A percentile compares a stretch with the other conserved stretches of the same genome.
phyloP scores from a whole-genome alignment of 2,113 vertebrate genomes.

The Megaceryle maxima region DNA sequence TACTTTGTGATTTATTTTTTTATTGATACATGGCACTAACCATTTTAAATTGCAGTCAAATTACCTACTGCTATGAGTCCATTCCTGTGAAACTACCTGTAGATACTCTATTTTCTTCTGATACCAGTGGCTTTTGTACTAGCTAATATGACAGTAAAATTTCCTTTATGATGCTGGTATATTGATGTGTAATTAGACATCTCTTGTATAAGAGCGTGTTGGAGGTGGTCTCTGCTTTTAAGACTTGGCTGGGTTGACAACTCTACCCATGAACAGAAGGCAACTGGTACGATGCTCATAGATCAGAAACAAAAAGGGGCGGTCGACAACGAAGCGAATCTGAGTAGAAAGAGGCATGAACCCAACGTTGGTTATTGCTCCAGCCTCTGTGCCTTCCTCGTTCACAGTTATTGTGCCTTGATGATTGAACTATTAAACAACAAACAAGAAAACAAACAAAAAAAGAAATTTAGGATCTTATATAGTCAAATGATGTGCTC shows the following conservation, averaged over 20 bases:
- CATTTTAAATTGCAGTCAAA: conserved; percentile 22
- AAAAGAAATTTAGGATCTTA: not conserved
- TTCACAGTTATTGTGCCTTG: conserved; percentile 95
- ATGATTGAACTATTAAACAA: conserved; percentile 88
- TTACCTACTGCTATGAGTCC: conserved; percentile 17
- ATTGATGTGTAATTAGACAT: not conserved
- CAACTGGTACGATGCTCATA: conserved; percentile 95
- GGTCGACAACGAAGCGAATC: conserved; percentile 86
- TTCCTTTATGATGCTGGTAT: conserved; percentile 11
- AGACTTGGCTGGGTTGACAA: conserved; percentile 83
- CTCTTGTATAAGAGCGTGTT: not conserved
- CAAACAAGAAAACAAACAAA: not conserved
- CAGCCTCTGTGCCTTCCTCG: conserved; percentile 93
- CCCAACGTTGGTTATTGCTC: conserved; percentile 85
- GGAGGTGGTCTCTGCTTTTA: conserved; percentile 26
- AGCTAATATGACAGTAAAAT: not conserved
- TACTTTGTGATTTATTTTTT: not conserved
- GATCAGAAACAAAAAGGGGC: conserved; percentile 92
- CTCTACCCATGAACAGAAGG: conserved; percentile 92
- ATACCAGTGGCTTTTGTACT: not conserved
- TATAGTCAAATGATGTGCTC: not conserved
- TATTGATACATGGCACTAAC: not conserved
- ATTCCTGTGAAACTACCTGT: not conserved
- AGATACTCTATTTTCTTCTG: not conserved
- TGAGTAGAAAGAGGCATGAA: conserved; percentile 97